Evolutionary conservation across 2,888 invertebrate genomes (phyloP).

Genomic region (Leucozona laternaria): DNA sequence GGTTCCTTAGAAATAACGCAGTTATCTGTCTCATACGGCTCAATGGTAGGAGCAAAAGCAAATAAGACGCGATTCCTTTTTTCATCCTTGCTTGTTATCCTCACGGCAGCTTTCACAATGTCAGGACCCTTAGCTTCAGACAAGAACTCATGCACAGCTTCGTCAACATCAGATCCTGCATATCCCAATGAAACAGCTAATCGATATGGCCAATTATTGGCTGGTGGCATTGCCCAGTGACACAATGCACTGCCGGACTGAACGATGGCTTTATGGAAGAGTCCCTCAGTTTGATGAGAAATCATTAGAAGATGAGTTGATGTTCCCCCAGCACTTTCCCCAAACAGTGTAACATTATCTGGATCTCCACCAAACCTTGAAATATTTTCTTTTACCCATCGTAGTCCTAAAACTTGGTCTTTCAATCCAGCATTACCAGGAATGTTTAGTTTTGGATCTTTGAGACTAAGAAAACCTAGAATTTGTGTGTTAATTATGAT

Average conservation of each 20-base stretch:
- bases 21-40: slow-evolving; percentile 79
- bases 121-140: slow-evolving; percentile 74
- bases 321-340: slow-evolving; percentile 85
- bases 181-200: slow-evolving; percentile 79
- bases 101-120: slow-evolving; percentile 70
- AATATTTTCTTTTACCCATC: slow-evolving; percentile 84
- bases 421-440: slow-evolving; percentile 85
- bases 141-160: slow-evolving; percentile 76
- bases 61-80: slow-evolving; percentile 77
- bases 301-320: slow-evolving; percentile 83
- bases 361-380: slow-evolving; percentile 84
- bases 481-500: neutral
- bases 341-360: slow-evolving; percentile 84
- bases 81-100: slow-evolving; percentile 64
- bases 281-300: slow-evolving; percentile 82
- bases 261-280: slow-evolving; percentile 82
- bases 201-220: slow-evolving; percentile 78
- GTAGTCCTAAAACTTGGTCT: slow-evolving; percentile 84
- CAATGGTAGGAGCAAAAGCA: slow-evolving; percentile 81
- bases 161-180: slow-evolving; percentile 75
- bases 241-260: slow-evolving; percentile 81
- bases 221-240: slow-evolving; percentile 79
- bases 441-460: slow-evolving; percentile 83
- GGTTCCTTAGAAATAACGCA: slow-evolving; percentile 80
- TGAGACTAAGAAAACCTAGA: slow-evolving; percentile 84